Conservation (phyloP, 2,113 vertebrate species). For the Ammospiza nelsoni region DNA sequence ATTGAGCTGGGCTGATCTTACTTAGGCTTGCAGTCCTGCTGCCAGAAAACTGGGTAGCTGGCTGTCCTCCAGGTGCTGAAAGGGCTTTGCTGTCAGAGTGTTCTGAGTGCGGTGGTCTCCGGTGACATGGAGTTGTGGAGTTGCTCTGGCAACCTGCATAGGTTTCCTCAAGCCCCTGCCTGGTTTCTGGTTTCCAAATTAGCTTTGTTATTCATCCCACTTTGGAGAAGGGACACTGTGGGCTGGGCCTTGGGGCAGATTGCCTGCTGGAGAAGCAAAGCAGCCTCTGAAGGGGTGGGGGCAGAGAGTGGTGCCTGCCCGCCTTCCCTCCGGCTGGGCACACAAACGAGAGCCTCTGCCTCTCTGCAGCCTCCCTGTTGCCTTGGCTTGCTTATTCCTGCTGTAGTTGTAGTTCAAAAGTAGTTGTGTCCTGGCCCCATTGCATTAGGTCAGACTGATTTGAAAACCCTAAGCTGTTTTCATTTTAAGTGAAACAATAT, state of each 20-base stretch:
- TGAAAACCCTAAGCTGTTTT: background rate
- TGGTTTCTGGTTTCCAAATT: background rate
- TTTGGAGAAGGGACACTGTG: background rate
- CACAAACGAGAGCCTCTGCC: rapidly evolving
- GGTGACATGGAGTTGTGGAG: background rate
- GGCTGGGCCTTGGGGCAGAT: background rate
- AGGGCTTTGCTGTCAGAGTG: background rate
- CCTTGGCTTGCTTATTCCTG: background rate
- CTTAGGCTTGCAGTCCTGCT: background rate
- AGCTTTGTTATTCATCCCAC: background rate
- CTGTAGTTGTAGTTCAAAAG: background rate
- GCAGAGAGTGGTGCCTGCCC: background rate
- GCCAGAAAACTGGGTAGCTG: background rate
- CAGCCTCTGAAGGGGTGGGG: background rate
- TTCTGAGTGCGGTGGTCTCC: background rate
- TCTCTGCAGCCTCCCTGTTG: background rate
- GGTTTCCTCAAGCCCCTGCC: background rate
- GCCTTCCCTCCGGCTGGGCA: background rate
- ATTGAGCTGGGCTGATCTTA: background rate
- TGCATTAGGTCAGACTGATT: background rate
- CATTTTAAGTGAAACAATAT: background rate
- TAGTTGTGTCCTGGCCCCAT: background rate
- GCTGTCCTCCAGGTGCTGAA: background rate
- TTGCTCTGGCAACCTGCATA: conserved; percentile 25
- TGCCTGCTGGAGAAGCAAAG: background rate